phyloP scores from a whole-genome alignment of 2,113 vertebrate species.

The Aspidoscelis tigris region DNA sequence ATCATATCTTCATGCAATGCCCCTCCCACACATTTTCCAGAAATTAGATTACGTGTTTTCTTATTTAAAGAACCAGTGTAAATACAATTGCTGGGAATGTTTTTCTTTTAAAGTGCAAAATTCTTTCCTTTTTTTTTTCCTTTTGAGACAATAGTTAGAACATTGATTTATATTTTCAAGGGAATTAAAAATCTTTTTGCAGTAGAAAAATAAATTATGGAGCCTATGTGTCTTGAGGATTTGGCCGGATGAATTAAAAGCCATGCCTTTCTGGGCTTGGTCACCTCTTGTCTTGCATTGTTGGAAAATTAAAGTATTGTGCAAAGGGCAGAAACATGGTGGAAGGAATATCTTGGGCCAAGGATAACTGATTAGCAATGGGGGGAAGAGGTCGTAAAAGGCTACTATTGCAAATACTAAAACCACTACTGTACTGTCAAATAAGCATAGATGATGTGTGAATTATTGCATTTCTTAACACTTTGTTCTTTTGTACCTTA shows the following conservation, averaged over 20 bases:
- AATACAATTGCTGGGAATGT: slow-evolving; percentile 71
- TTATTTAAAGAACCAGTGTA: slow-evolving; percentile 76
- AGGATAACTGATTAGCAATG: slow-evolving; percentile 21
- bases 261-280: slow-evolving; percentile 53
- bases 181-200: slow-evolving; percentile 67
- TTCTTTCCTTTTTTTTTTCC: slow-evolving; percentile 54
- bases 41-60: slow-evolving; percentile 69
- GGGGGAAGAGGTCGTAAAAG: slow-evolving; percentile 43
- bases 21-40: slow-evolving; percentile 50
- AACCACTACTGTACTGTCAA: not conserved
- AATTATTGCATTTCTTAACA: slow-evolving; percentile 63
- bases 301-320: slow-evolving; percentile 51
- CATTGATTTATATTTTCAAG: slow-evolving; percentile 46
- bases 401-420: slow-evolving; percentile 61
- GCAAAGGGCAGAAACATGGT: not conserved
- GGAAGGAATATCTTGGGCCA: slow-evolving; percentile 27
- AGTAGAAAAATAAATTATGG: slow-evolving; percentile 74
- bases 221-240: slow-evolving; percentile 56
- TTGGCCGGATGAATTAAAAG: slow-evolving; percentile 65
- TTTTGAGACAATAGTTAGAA: slow-evolving; percentile 64
- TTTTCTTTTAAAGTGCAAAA: slow-evolving; percentile 65
- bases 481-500: slow-evolving; percentile 60
- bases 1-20: slow-evolving; percentile 77
- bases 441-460: slow-evolving; percentile 63
- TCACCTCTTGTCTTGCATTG: slow-evolving; percentile 41